Evolutionary conservation across 92 coral and sea anemone species (phyloP).

Genomic region (Zoanthus gigantus): DNA sequence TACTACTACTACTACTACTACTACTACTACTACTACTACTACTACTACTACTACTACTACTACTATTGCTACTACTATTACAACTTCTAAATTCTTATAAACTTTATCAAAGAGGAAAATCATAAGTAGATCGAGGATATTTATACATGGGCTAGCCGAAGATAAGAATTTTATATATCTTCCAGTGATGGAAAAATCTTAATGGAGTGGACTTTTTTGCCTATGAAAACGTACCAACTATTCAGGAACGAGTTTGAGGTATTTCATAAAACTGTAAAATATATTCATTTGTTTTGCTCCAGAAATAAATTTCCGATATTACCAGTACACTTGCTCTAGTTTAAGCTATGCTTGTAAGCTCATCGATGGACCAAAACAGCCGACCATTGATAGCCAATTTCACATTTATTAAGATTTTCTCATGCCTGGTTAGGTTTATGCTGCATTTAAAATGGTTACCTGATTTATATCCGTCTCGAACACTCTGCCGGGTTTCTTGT

Average conservation of each 20-base stretch:
- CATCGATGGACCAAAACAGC: too few relatives aligned
- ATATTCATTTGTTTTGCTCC: too few relatives aligned
- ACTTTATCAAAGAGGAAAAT: background rate
- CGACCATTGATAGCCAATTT: background rate
- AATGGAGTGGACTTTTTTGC: too few relatives aligned
- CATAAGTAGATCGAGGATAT: too few relatives aligned
- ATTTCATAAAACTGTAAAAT: too few relatives aligned
- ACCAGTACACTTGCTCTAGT: too few relatives aligned
- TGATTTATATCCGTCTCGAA: background rate
- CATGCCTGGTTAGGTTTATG: background rate
- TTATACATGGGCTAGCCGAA: background rate
- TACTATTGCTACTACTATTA: background rate
- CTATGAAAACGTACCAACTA: too few relatives aligned
- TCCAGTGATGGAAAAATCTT: too few relatives aligned
- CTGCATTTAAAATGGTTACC: background rate
- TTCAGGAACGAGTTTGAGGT: too few relatives aligned
- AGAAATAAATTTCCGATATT: too few relatives aligned
- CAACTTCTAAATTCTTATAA: background rate
- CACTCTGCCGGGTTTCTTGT: conserved; percentile 27
- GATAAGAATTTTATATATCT: too few relatives aligned
- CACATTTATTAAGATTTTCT: background rate
- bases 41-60: background rate
- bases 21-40: background rate
- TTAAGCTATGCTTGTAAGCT: too few relatives aligned
- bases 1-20: background rate